Percentiles rank a stretch among this genome's conserved stretches.
Evolutionary conservation across 2,888 invertebrate genomes (phyloP).

Genomic region (Zelleria hepariella): DNA sequence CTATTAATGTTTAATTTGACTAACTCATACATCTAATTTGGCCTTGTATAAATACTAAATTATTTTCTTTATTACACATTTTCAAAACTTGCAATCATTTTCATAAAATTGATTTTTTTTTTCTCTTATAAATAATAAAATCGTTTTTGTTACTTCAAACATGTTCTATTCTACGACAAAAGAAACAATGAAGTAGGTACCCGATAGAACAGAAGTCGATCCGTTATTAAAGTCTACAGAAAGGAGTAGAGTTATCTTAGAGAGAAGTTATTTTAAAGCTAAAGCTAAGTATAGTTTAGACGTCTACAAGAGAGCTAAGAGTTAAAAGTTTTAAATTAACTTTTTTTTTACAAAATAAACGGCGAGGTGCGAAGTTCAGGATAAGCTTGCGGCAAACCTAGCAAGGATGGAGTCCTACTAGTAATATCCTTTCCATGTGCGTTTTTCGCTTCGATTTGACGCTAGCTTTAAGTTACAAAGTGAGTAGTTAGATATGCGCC

Average conservation of each 20-base stretch:
- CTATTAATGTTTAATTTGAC: background rate
- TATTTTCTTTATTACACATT: background rate
- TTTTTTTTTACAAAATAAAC: conserved; percentile 17
- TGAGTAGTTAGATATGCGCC: conserved; percentile 2
- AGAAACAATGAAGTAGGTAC: background rate
- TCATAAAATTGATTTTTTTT: background rate
- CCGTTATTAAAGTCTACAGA: background rate
- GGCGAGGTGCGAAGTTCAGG: conserved; percentile 29
- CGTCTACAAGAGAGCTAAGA: conserved; percentile 1
- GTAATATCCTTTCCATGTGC: background rate
- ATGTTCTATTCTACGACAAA: conserved; percentile 71
- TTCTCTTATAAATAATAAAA: conserved; percentile 35
- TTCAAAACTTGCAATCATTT: background rate
- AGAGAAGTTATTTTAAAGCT: background rate
- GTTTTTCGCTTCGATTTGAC: background rate
- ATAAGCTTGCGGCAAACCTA: background rate
- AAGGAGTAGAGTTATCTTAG: background rate
- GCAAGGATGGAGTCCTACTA: background rate
- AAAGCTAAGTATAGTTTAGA: background rate
- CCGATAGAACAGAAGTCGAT: background rate
- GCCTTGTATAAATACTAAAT: background rate
- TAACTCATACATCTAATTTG: background rate
- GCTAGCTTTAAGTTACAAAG: background rate
- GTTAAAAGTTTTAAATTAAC: conserved; percentile 8
- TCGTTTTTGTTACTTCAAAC: conserved; percentile 52